These are phyloP conservation scores for Liolophura sinensis DNA, from an alignment of 1,140 invertebrate genomes.

Conservation along the genomic window DNA sequence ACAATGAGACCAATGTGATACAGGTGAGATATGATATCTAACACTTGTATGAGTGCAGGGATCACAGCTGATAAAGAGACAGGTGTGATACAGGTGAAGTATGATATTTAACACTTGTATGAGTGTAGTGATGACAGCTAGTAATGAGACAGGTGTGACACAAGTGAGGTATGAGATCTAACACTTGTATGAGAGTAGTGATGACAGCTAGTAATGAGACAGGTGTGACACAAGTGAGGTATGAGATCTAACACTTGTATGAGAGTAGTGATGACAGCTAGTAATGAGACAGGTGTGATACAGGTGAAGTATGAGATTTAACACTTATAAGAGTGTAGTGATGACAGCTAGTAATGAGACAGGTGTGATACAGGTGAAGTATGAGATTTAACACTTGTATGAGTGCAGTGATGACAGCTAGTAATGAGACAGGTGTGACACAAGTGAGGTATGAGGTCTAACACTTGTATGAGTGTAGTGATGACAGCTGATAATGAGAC, in stretches of 20 bases:
- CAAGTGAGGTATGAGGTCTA: slow-evolving; percentile 43
- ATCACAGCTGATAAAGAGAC: slow-evolving; percentile 71
- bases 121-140: too few species aligned
- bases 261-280: too few species aligned
- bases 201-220: too few species aligned
- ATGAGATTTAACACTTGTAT: slow-evolving; percentile 63
- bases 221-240: too few species aligned
- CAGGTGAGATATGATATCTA: slow-evolving; percentile 50
- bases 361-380: slow-evolving; percentile 60
- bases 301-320: slow-evolving; percentile 48
- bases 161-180: not conserved
- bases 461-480: slow-evolving; percentile 2
- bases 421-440: slow-evolving; percentile 71
- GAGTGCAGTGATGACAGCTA: slow-evolving; percentile 69
- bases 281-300: too few species aligned
- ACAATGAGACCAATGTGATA: slow-evolving; percentile 68
- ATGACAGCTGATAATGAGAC: too few species aligned
- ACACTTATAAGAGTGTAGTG: slow-evolving; percentile 63
- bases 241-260: too few species aligned
- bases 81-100: slow-evolving; percentile 60
- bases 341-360: slow-evolving; percentile 71
- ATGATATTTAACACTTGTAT: not conserved
- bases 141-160: too few species aligned
- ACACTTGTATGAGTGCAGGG: slow-evolving; percentile 64
- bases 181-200: too few species aligned